Evolutionary conservation across 1,140 invertebrate genomes (phyloP), one percentile per base, ranked within the genome.

Genomic region (Luehdorfia chinensis): DNA sequence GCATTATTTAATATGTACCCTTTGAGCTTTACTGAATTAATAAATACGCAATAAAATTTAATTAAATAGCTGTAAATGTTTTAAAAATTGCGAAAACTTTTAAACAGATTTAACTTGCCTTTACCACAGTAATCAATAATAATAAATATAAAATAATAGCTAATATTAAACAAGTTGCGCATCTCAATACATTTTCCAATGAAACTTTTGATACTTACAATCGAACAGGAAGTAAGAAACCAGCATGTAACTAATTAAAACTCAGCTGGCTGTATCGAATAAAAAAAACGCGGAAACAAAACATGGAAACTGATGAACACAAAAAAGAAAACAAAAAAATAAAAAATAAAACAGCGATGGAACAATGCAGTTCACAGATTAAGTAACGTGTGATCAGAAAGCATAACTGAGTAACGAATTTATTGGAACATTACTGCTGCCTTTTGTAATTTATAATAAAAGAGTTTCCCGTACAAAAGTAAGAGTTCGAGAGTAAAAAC

Each of bases 361-460:
- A 43, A 43, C 39, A 43, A 43, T 43, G 39, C 39, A 28, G 39
- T 30, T 30, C 39, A 30, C 39, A 43, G 39, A 23, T 30, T 43
- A 30, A 43, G 27, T 43, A 43, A 43, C 39, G 33, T 18, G 39
- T 27, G 25, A 43, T 43, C 39, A 43, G 39, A 43, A 43, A 43
- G 39, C 39, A 43, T 30, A 43, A 43, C 39, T 30, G 15, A 34
- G 2, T 34, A n/a, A 43, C 39, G 25, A 43, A 43, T 43, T 43
- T 43, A 43, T 43, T 43, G 39, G 39, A 43, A 43, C 39, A 43
- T 30, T 43, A 43, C 39, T n/a, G n/a, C 39, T 43, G 5, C 30
- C 12, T 31, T 31, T 31, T n/a, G 5, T 5, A 12, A 31, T 43
- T 11, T 4, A 13, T 43, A 43, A 43, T 30, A 16, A 28, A 30